A percentile compares a stretch with the other conserved stretches of the same genome.
phyloP scores from a whole-genome alignment of 2,888 invertebrate species.

The Axea sp. region DNA sequence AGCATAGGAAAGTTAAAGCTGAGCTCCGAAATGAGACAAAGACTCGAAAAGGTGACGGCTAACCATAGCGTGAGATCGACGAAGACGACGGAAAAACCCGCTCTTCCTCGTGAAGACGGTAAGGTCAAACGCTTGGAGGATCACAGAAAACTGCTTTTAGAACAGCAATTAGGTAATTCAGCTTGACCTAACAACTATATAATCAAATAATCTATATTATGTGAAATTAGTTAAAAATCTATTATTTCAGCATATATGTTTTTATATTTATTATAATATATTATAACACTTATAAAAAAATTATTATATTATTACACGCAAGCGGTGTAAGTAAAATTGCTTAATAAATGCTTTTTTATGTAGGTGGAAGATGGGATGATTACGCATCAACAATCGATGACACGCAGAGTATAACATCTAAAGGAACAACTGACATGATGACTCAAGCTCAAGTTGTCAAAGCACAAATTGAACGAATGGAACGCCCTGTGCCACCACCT shows the following conservation, averaged over 20 bases:
- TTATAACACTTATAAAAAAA: too few species aligned
- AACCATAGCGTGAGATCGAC: slow-evolving; percentile 92
- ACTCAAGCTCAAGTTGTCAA: slow-evolving; percentile 79
- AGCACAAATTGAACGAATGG: slow-evolving; percentile 83
- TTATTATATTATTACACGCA: too few species aligned
- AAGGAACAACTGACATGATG: slow-evolving; percentile 79
- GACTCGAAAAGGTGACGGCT: slow-evolving; percentile 92
- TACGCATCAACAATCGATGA: slow-evolving; percentile 78
- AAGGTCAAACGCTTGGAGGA: slow-evolving; percentile 91
- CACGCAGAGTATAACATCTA: slow-evolving; percentile 77
- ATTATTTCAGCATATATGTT: background rate
- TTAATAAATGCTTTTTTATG: too few species aligned
- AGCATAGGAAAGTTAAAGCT: slow-evolving; percentile 94
- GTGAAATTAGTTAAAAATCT: too few species aligned
- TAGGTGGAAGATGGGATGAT: slow-evolving; percentile 78
- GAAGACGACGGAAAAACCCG: slow-evolving; percentile 86
- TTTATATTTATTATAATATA: too few species aligned
- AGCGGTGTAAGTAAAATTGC: too few species aligned
- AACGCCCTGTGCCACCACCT: slow-evolving; percentile 79
- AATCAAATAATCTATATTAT: too few species aligned
- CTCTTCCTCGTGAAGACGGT: slow-evolving; percentile 81
- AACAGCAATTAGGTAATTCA: slow-evolving; percentile 91
- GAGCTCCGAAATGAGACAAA: slow-evolving; percentile 94
- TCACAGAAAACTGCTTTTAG: slow-evolving; percentile 90
- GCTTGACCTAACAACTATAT: too few species aligned